phyloP scores from a whole-genome alignment of 2,797 vertebrate genomes.

The Oreochromis grahami region DNA sequence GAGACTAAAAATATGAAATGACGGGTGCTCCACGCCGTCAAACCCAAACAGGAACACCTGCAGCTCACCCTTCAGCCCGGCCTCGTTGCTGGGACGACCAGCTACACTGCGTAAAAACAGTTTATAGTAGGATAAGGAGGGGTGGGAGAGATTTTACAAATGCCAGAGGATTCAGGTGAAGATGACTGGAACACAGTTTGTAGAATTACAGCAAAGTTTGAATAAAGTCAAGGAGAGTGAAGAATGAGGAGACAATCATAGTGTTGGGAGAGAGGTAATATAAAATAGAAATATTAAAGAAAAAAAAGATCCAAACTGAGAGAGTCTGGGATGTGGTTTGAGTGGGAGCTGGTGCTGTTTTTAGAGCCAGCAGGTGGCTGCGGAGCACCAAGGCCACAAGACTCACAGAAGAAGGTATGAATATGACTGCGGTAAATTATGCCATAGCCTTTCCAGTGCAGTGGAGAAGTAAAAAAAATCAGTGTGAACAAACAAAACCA shows the following conservation, averaged over 20 bases:
- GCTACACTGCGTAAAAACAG: conserved; percentile 65
- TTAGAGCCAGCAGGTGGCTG: conserved; percentile 3
- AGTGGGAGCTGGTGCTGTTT: conserved; percentile 19
- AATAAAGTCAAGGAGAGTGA: not conserved
- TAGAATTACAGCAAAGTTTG: not conserved
- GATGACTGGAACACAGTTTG: not conserved
- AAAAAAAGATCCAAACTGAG: not conserved
- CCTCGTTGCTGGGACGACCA: conserved; percentile 43
- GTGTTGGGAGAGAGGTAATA: not conserved
- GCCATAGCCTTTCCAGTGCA: not conserved
- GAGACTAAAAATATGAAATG: conserved; percentile 52
- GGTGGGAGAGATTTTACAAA: conserved; percentile 28
- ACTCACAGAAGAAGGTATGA: not conserved
- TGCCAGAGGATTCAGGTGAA: not conserved
- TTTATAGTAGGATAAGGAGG: conserved; percentile 60
- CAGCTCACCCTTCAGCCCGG: conserved; percentile 23
- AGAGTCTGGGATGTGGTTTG: conserved; percentile 28
- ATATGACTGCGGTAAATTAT: not conserved
- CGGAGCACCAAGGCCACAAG: conserved; percentile 11
- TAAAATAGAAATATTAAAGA: not conserved
- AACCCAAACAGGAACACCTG: conserved; percentile 81
- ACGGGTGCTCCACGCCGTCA: not conserved
- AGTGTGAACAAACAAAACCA: not conserved
- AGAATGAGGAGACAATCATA: not conserved
- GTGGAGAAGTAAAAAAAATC: not conserved